A percentile compares a stretch with the other conserved stretches of the same genome.
These are phyloP conservation scores for Cichlasoma orientale DNA, from an alignment of 2,797 vertebrate genomes.

Conservation along the genomic window DNA sequence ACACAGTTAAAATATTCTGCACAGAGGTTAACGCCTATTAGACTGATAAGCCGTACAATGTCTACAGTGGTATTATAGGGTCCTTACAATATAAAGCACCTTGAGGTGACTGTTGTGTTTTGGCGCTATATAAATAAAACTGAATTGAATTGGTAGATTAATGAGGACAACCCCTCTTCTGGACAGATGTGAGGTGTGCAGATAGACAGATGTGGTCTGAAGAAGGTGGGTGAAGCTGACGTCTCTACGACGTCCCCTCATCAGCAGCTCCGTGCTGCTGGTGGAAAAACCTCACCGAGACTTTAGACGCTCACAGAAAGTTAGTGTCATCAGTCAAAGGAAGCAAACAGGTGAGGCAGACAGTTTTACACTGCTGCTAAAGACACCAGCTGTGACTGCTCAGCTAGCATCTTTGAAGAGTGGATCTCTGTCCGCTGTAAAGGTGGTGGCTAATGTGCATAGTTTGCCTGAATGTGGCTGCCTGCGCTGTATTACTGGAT, in stretches of 20 bases:
- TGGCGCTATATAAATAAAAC: too few species aligned
- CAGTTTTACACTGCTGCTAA: neutral
- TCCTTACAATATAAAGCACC: too few species aligned
- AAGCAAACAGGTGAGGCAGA: neutral
- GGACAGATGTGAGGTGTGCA: neutral
- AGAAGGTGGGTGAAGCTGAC: neutral
- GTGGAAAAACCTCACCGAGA: neutral
- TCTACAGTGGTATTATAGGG: neutral
- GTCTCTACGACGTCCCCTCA: too few species aligned
- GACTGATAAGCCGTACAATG: fast-evolving
- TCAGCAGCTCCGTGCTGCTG: neutral
- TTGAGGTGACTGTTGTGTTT: too few species aligned
- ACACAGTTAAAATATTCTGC: too few species aligned
- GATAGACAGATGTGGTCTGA: neutral
- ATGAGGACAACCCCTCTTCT: fast-evolving
- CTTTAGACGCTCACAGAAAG: neutral
- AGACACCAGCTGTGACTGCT: neutral
- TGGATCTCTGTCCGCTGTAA: neutral
- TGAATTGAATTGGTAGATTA: neutral
- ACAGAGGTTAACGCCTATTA: neutral
- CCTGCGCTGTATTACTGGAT: too few species aligned
- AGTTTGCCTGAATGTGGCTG: neutral
- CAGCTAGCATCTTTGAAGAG: too few species aligned
- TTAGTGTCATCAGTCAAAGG: neutral
- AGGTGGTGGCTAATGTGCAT: too few species aligned